phyloP scores from a whole-genome alignment of 1,140 invertebrate genomes.

The Tetraneura akinire region DNA sequence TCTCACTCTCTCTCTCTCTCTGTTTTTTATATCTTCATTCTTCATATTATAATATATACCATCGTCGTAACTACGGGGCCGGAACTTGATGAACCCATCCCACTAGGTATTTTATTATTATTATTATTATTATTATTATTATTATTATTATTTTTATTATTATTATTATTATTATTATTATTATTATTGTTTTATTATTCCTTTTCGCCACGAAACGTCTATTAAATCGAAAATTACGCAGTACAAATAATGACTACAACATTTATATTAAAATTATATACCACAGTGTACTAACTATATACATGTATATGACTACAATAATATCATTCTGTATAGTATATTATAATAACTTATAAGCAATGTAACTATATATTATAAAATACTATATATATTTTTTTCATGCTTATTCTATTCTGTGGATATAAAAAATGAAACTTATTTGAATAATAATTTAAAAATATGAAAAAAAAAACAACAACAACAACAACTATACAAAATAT shows the following conservation, averaged over 20 bases:
- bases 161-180: conserved; percentile 51
- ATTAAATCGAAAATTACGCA: conserved; percentile 51
- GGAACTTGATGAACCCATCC: conserved; percentile 39
- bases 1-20: no score
- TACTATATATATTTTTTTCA: not conserved
- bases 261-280: conserved; percentile 51
- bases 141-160: no score
- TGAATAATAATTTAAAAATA: conserved; percentile 16
- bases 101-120: conserved; percentile 50
- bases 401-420: not conserved
- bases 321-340: conserved; percentile 9
- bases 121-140: conserved; percentile 46
- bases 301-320: conserved; percentile 1
- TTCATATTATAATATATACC: no score
- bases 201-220: conserved; percentile 49
- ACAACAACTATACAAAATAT: no score
- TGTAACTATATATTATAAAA: not conserved
- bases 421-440: not conserved
- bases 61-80: conserved; percentile 6
- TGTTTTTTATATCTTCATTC: no score
- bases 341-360: not conserved
- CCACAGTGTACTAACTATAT: not conserved
- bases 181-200: conserved; percentile 51
- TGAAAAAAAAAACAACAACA: conserved; percentile 17
- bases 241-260: conserved; percentile 50